phyloP scores from a whole-genome alignment of 2,888 invertebrate genomes.

The Tineola bisselliella region DNA sequence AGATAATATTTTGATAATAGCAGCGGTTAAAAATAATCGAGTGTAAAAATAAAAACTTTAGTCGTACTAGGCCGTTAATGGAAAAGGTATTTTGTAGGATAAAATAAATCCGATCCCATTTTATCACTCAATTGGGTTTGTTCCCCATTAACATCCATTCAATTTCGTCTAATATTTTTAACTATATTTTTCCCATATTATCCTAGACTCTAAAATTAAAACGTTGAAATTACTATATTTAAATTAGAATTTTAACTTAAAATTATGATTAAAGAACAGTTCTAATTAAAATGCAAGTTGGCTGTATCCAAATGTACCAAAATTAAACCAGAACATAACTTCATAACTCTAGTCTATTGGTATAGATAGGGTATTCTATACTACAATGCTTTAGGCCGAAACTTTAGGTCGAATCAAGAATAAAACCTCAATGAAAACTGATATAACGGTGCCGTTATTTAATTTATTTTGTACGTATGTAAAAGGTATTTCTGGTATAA shows the following conservation, averaged over 20 bases:
- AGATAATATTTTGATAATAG: not conserved
- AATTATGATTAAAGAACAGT: no score
- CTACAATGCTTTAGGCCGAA: no score
- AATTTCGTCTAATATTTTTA: not conserved
- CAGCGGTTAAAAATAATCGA: not conserved
- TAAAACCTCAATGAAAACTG: not conserved
- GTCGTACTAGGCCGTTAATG: not conserved
- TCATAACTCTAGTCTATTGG: no score
- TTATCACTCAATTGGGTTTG: not conserved
- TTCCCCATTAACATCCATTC: not conserved
- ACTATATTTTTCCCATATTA: no score
- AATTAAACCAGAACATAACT: no score
- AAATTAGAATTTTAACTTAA: no score
- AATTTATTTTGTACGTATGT: not conserved
- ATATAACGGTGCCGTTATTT: not conserved
- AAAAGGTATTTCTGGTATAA: not conserved
- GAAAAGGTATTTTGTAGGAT: constrained; percentile 2
- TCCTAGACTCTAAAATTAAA: no score
- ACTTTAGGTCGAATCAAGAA: not conserved
- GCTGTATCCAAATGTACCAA: no score
- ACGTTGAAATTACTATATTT: no score
- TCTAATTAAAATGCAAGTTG: no score
- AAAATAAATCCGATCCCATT: not conserved
- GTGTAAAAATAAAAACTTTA: not conserved
- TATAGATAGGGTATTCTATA: no score